Evolutionary conservation across 2,113 vertebrate species (phyloP).

Genomic region (Amblyornis subalaris): DNA sequence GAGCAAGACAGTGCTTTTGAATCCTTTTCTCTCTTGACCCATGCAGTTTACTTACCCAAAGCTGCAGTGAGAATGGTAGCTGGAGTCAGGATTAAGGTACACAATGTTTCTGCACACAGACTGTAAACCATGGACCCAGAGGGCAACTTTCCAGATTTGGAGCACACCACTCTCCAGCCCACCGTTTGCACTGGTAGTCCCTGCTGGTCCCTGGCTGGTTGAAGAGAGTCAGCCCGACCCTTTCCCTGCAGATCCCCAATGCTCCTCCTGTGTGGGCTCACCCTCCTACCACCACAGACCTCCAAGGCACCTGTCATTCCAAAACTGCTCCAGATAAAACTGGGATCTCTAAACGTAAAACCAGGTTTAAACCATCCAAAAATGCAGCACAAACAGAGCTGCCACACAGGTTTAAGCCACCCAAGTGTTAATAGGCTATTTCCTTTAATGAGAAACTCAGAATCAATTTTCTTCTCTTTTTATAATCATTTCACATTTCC

Average conservation of each 20-base stretch:
- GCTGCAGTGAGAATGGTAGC: not conserved
- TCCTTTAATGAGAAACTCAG: not conserved
- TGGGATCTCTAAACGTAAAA: not conserved
- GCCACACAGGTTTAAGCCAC: not conserved
- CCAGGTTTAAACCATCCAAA: not conserved
- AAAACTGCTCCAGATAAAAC: not conserved
- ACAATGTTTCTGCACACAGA: not conserved
- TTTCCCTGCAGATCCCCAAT: rapidly evolving
- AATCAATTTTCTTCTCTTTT: not conserved
- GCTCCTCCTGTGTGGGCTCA: not conserved
- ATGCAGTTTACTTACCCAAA: not conserved
- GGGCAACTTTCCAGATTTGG: not conserved
- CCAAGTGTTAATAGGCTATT: not conserved
- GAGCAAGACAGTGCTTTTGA: not conserved
- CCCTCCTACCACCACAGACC: rapidly evolving
- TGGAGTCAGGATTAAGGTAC: not conserved
- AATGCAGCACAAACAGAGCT: not conserved
- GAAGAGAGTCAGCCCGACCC: not conserved
- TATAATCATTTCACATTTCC: not conserved
- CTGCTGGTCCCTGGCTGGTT: not conserved
- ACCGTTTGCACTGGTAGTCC: not conserved
- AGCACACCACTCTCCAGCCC: not conserved
- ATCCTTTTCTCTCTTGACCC: not conserved
- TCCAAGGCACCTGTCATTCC: rapidly evolving
- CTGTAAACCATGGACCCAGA: rapidly evolving